These are phyloP conservation scores for Arizona elegans DNA, from an alignment of 2,113 vertebrate species.

Conservation along the genomic window DNA sequence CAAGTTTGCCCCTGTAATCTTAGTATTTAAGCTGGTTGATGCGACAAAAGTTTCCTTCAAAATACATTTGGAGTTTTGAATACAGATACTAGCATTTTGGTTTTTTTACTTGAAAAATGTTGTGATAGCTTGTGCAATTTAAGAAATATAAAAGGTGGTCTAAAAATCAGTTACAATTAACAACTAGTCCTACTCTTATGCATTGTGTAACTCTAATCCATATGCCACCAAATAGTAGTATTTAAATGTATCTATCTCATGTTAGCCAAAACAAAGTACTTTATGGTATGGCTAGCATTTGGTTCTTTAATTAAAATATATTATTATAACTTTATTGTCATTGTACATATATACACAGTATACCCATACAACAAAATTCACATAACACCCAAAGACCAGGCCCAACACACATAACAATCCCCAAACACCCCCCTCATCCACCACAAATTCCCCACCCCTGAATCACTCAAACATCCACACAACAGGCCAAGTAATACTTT, in stretches of 20 bases:
- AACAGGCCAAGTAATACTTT: too few relatives aligned
- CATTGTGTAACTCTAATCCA: background rate
- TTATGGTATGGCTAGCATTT: background rate
- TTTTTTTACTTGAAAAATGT: background rate
- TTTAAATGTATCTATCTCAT: background rate
- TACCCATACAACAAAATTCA: too few relatives aligned
- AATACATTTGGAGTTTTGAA: background rate
- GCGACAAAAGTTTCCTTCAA: background rate
- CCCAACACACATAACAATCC: too few relatives aligned
- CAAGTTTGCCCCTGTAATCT: background rate
- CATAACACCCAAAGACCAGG: too few relatives aligned
- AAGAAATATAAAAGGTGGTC: background rate
- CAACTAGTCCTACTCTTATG: background rate
- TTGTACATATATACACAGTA: too few relatives aligned
- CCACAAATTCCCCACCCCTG: too few relatives aligned
- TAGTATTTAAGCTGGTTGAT: background rate
- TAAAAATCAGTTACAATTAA: background rate
- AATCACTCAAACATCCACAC: too few relatives aligned
- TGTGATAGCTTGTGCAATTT: background rate
- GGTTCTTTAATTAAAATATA: background rate
- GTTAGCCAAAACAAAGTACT: background rate
- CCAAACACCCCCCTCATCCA: too few relatives aligned
- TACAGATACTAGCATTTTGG: background rate
- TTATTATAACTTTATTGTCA: too few relatives aligned
- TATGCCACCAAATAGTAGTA: background rate